phyloP scores from a whole-genome alignment of 1,140 invertebrate genomes.

The Rhynchophorus ferrugineus region DNA sequence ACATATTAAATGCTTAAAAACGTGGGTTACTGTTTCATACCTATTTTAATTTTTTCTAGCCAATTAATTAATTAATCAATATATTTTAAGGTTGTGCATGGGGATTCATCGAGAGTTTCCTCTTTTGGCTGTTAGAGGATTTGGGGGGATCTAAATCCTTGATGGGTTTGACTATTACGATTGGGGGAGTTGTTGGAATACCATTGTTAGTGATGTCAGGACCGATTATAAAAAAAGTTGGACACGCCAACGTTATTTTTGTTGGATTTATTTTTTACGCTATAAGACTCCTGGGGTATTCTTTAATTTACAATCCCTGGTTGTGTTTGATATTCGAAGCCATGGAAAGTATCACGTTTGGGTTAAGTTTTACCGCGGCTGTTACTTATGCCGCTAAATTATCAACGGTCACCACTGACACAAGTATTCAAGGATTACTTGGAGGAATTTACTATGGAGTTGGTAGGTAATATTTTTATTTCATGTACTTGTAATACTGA shows the following conservation, averaged over 20 bases:
- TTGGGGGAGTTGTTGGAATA: constrained; percentile 69
- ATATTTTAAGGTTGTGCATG: constrained; percentile 63
- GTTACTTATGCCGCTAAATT: constrained; percentile 74
- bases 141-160: constrained; percentile 68
- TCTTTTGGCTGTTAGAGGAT: constrained; percentile 80
- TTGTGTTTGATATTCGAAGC: constrained; percentile 74
- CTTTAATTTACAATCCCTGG: constrained; percentile 74
- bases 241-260: constrained; percentile 76
- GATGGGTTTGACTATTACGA: constrained; percentile 77
- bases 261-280: constrained; percentile 71
- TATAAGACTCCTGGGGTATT: constrained; percentile 69
- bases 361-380: constrained; percentile 72
- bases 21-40: no score
- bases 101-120: constrained; percentile 79
- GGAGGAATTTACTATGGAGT: constrained; percentile 76
- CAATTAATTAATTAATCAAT: no score
- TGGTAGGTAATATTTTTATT: constrained; percentile 45
- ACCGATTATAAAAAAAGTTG: constrained; percentile 67
- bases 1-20: no score
- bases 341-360: constrained; percentile 76
- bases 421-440: constrained; percentile 72
- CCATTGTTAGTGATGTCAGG: constrained; percentile 70
- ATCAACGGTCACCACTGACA: constrained; percentile 71
- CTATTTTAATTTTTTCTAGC: no score
- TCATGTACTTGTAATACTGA: neutral